Conservation (phyloP, 2,797 vertebrate species). For the Geotrypetes seraphini region DNA sequence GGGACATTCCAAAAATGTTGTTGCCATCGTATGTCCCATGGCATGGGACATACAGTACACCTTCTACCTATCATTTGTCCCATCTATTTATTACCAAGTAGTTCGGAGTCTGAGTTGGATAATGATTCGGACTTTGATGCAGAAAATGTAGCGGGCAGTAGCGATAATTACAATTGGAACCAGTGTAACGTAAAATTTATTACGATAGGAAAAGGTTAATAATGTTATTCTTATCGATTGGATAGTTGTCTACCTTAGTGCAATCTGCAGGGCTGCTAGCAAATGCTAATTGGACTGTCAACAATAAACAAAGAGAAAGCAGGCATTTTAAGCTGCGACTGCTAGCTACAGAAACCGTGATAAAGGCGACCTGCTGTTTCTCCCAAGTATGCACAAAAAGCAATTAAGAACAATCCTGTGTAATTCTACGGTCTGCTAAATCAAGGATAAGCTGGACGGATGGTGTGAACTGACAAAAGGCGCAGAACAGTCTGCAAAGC, state of each 20-base stretch:
- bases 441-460: slow-evolving; percentile 17
- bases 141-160: too few species aligned
- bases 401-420: slow-evolving; percentile 23
- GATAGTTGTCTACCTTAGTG: neutral
- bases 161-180: too few species aligned
- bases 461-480: slow-evolving; percentile 19
- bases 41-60: too few species aligned
- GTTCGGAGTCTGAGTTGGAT: too few species aligned
- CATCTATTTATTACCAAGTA: too few species aligned
- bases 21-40: too few species aligned
- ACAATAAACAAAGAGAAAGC: slow-evolving; percentile 15
- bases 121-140: too few species aligned
- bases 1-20: too few species aligned
- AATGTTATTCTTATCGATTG: neutral
- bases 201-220: too few species aligned
- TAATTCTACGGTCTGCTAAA: slow-evolving; percentile 11
- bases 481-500: slow-evolving; percentile 11
- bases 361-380: slow-evolving; percentile 22
- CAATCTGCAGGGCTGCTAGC: slow-evolving; percentile 2
- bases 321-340: slow-evolving; percentile 11
- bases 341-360: neutral
- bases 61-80: too few species aligned
- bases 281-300: slow-evolving; percentile 5
- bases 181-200: too few species aligned
- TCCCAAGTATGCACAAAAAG: slow-evolving; percentile 18